These are phyloP conservation scores for Stegana nigrithorax DNA, from an alignment of 2,888 invertebrate genomes.

Conservation along the genomic window DNA sequence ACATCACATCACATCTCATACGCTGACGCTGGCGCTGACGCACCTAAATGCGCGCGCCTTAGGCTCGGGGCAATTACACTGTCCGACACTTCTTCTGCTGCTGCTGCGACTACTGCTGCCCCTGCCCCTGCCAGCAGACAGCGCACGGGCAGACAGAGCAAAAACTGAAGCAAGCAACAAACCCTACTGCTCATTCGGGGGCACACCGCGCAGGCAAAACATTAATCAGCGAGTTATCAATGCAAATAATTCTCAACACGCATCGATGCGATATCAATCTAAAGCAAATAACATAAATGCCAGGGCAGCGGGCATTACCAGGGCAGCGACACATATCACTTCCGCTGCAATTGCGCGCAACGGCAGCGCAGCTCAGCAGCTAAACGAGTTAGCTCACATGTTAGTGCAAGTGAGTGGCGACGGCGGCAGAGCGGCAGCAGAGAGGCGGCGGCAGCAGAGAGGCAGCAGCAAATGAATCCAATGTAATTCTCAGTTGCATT, in stretches of 20 bases:
- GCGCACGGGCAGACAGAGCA: too few relatives aligned
- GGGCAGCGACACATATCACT: conserved; percentile 46
- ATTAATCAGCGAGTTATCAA: conserved; percentile 63
- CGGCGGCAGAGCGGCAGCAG: conserved; percentile 11
- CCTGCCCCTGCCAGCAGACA: too few relatives aligned
- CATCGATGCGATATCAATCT: conserved; percentile 60
- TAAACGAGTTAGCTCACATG: too few relatives aligned
- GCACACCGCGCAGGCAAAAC: conserved; percentile 40
- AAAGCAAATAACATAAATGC: too few relatives aligned
- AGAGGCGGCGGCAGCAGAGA: neutral
- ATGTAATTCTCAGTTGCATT: conserved; percentile 40
- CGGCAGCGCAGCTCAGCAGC: too few relatives aligned
- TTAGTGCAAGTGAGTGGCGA: neutral
- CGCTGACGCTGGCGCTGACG: too few relatives aligned
- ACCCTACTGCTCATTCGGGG: conserved; percentile 33
- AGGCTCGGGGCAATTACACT: too few relatives aligned
- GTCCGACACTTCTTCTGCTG: too few relatives aligned
- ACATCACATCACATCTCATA: conserved; percentile 28
- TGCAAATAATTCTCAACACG: conserved; percentile 63
- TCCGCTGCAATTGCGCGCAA: conserved; percentile 48
- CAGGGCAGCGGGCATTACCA: too few relatives aligned
- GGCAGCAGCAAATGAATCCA: conserved; percentile 26
- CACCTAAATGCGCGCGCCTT: neutral
- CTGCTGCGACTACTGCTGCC: too few relatives aligned
- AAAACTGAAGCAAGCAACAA: too few relatives aligned